Base-by-base conservation (phyloP, 2,797 vertebrate genomes). In the Notamacropus eugenii region DNA sequence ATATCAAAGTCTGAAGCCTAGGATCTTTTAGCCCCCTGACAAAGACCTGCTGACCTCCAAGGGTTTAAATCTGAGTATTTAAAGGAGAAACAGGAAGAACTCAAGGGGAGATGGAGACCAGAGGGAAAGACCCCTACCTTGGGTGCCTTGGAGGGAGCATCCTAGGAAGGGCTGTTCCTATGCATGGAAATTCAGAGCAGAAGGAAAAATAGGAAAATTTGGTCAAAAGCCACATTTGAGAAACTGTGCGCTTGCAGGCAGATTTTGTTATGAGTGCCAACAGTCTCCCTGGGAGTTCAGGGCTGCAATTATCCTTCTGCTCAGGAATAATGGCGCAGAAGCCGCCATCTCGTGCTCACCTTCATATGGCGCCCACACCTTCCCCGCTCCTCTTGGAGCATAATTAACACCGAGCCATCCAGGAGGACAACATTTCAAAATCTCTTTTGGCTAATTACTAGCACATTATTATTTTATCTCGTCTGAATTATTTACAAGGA, bases 401-500 rank as follows among this genome's bases (percentile, higher is more conserved):
- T 28, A 13, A 0, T 24, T 55, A 58, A 74, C 0, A 0, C 91
- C 0, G 0, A 34, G 46, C 16, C 54, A 12, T 55, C 40, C n/a
- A 16, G 56, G 74, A 92, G 34, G 59, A 12, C 46, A 0, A 40
- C 94, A 54, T 4, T 74, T 94, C 93, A 59, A 91, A 40, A 56
- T 55, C 46, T 0, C 56, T 95, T 96, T 58, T 1, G 11, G 91
- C 96, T 97, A 94, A 97, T 98, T 97, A 95, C 91, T 62, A 97
- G 96, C 91, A 74, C 95, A 96, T 95, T 92, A 97, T 97, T 96
- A 96, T 97, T 97, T 97, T 93, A 98, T 95, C 96, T 96, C 93
- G 90, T 87, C 94, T 96, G 4, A 97, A 98, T 98, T 98, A 96
- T 98, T 98, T 97, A 98, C 96, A 91, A 5, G 74, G 96, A 95